Base-by-base conservation (phyloP, 1,140 invertebrate species). In the Meloidogyne chitwoodi region DNA sequence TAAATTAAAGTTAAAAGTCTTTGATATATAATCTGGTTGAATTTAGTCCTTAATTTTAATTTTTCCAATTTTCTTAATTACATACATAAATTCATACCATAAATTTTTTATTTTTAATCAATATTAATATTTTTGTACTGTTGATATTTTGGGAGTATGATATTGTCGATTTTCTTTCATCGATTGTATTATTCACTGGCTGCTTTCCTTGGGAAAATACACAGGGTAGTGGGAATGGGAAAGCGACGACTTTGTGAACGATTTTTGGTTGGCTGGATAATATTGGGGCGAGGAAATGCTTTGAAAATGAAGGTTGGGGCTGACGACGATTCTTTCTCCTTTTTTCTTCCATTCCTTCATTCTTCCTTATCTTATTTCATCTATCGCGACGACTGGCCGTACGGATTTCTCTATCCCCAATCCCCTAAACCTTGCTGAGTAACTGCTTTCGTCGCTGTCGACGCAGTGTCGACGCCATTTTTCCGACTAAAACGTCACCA, bases 141-240 rank as follows among this genome's bases (percentile, higher is more conserved):
- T 41, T 41, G 38, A 41, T 41, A 10, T 41, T 41, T 41, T 41
- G 8, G 38, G 8, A 14, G 38, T 41, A 14, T 10, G 16, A 14
- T 14, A 41, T 12, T 41, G 8, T 41, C 38, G 12, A 12, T 41
- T 10, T 12, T 1, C 16, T 14, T 56, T n/a, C 48, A 56, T 56
- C n/a, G 48, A 56, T 56, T 69, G 34, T 69, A 14, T 38, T 38
- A 38, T 56, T 29, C 41, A 56, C 61, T 27, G 70, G 48, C 70
- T 63, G 56, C 19, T 63, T 73, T 44, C 70, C 68, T 34, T 73
- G 70, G 70, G 70, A 73, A 73, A 73, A 73, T 73, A 29, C 64
- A 34, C 27, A 62, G 38, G 19, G 70, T 56, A 62, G 29, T 73
- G 70, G 70, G 70, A 73, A 73, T 73, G 41, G 70, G 56, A 73